Conservation (phyloP, 2,888 invertebrate genomes). For the Papilio protenor region DNA sequence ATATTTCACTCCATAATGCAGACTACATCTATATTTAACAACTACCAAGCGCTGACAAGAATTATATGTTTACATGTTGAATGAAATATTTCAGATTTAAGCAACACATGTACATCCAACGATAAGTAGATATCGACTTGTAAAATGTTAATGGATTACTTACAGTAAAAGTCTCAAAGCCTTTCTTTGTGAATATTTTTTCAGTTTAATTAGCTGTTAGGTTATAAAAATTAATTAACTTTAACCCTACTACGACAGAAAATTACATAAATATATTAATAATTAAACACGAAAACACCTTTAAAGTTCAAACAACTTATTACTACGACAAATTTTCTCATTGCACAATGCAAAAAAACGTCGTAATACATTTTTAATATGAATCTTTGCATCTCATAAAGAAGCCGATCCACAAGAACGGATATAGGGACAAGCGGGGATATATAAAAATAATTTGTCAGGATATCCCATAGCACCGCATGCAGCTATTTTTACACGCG, state of each 20-base stretch:
- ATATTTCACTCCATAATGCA: conserved; percentile 19
- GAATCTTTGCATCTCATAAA: not conserved
- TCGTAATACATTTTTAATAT: not conserved
- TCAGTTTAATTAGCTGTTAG: not conserved
- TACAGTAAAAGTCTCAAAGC: too few species aligned
- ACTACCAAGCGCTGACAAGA: conserved; percentile 8
- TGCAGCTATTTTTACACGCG: conserved; percentile 53
- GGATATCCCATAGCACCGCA: conserved; percentile 75
- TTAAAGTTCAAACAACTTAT: not conserved
- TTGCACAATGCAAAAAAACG: not conserved
- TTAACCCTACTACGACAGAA: not conserved
- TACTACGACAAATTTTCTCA: not conserved
- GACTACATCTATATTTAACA: conserved; percentile 15
- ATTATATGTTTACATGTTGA: conserved; percentile 19
- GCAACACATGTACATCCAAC: not conserved
- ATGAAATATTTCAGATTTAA: conserved; percentile 13
- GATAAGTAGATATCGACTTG: not conserved
- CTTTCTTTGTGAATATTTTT: too few species aligned
- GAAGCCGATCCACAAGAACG: conserved; percentile 52
- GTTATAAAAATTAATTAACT: not conserved
- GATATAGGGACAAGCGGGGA: conserved; percentile 71
- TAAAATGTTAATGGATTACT: not conserved
- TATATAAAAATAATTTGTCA: conserved; percentile 81
- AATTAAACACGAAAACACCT: not conserved
- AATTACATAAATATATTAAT: not conserved